Evolutionary conservation across 2,113 vertebrate species (phyloP).

Genomic region (Aegypius monachus): DNA sequence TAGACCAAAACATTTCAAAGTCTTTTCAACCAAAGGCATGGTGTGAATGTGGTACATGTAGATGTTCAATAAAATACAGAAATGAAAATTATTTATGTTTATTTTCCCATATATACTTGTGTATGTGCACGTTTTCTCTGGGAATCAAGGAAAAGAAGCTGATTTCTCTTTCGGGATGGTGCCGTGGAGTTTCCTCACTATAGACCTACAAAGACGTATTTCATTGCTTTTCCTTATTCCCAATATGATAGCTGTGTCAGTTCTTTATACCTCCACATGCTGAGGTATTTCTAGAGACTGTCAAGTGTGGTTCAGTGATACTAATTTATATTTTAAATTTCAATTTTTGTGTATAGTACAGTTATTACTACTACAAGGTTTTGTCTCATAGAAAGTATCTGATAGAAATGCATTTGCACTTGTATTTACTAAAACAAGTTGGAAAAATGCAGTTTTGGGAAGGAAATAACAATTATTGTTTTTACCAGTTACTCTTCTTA

Average conservation of each 20-base stretch:
- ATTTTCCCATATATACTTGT: neutral
- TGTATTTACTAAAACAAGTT: neutral
- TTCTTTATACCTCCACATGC: neutral
- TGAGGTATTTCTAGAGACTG: neutral
- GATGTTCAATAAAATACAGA: neutral
- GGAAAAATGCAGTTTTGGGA: neutral
- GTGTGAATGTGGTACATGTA: neutral
- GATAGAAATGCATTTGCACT: neutral
- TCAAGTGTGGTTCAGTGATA: neutral
- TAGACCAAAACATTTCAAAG: neutral
- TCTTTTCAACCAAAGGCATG: rapidly evolving
- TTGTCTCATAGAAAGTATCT: neutral
- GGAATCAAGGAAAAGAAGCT: neutral
- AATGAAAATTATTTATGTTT: neutral
- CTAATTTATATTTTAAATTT: neutral
- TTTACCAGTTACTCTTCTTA: neutral
- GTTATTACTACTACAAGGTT: neutral
- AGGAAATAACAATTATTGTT: neutral
- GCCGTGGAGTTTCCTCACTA: rapidly evolving
- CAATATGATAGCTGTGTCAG: neutral
- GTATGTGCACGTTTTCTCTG: neutral
- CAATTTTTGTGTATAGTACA: rapidly evolving
- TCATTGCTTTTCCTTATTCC: rapidly evolving
- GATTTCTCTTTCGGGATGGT: neutral
- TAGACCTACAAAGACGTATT: too few relatives aligned